These are phyloP conservation scores for Phyto melanocephala DNA, from an alignment of 2,888 invertebrate genomes.

Conservation along the genomic window DNA sequence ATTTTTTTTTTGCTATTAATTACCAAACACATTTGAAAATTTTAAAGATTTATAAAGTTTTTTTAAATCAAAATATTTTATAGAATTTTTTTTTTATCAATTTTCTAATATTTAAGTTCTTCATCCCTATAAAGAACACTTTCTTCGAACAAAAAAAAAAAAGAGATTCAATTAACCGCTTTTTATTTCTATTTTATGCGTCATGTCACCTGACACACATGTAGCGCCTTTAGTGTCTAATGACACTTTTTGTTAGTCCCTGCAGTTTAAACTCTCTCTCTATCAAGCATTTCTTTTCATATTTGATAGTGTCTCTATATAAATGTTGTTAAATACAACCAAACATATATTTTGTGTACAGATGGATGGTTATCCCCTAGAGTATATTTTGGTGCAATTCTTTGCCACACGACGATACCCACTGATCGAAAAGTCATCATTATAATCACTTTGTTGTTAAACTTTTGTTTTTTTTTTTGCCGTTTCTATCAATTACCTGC, in stretches of 20 bases:
- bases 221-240: slow-evolving; percentile 55
- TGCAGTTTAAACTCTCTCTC: neutral
- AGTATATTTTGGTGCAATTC: slow-evolving; percentile 57
- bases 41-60: no score
- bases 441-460: slow-evolving; percentile 49
- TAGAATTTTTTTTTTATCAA: no score
- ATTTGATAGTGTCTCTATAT: slow-evolving; percentile 7
- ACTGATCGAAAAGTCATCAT: slow-evolving; percentile 40
- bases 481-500: slow-evolving; percentile 56
- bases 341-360: neutral
- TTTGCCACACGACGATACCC: slow-evolving; percentile 22
- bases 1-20: no score
- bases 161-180: slow-evolving; percentile 53
- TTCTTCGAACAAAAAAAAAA: neutral
- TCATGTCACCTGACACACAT: slow-evolving; percentile 56
- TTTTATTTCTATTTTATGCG: slow-evolving; percentile 27
- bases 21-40: no score
- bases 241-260: slow-evolving; percentile 23
- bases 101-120: no score
- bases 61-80: no score
- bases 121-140: no score
- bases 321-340: no score
- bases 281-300: slow-evolving; percentile 1
- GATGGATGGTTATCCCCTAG: slow-evolving; percentile 48
- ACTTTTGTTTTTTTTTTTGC: slow-evolving; percentile 5